phyloP scores from a whole-genome alignment of 2,888 invertebrate species.

The Tachystola acroxantha region DNA sequence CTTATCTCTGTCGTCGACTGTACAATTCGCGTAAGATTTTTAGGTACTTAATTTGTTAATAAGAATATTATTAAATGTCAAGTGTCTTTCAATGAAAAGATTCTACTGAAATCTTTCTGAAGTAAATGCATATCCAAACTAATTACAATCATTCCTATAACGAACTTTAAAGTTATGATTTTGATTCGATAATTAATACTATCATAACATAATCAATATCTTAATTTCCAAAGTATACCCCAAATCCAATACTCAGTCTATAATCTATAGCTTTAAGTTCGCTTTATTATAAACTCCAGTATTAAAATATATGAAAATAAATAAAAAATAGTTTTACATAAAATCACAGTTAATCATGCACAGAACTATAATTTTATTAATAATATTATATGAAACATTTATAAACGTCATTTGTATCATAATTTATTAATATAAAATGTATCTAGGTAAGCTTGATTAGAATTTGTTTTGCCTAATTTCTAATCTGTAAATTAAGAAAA shows the following conservation, averaged over 20 bases:
- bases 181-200: too few relatives aligned
- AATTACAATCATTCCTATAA: too few relatives aligned
- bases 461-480: neutral
- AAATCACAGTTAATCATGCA: conserved; percentile 21
- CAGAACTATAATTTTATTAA: conserved; percentile 12
- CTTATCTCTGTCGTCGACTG: too few relatives aligned
- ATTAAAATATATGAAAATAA: conserved; percentile 14
- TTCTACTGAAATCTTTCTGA: too few relatives aligned
- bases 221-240: too few relatives aligned
- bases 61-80: too few relatives aligned
- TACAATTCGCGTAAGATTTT: too few relatives aligned
- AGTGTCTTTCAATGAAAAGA: too few relatives aligned
- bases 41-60: too few relatives aligned
- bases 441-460: neutral
- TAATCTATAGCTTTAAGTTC: conserved; percentile 12
- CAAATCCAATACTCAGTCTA: neutral
- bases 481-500: neutral
- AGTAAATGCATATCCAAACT: too few relatives aligned
- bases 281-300: conserved; percentile 8
- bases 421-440: neutral
- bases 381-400: conserved; percentile 1
- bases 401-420: neutral
- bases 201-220: too few relatives aligned
- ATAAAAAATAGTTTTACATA: conserved; percentile 11
- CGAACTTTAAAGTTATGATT: too few relatives aligned